A percentile compares a stretch with the other conserved stretches of the same genome.
phyloP scores from a whole-genome alignment of 2,888 invertebrate species.

The Cantharis lateralis region DNA sequence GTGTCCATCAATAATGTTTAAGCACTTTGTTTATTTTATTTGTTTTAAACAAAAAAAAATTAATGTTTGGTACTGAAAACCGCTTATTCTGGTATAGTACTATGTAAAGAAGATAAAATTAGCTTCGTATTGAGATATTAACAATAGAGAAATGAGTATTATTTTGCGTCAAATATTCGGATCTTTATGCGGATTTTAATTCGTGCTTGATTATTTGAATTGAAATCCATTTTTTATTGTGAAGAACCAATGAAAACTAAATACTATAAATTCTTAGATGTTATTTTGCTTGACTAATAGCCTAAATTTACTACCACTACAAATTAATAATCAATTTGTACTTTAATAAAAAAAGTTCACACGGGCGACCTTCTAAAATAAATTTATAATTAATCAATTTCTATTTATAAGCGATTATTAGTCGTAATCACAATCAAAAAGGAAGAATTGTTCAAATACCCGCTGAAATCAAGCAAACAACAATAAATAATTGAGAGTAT shows the following conservation, averaged over 20 bases:
- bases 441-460: constrained; percentile 14
- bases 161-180: too few relatives aligned
- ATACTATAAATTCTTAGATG: neutral
- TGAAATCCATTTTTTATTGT: neutral
- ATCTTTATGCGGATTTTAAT: too few relatives aligned
- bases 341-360: constrained; percentile 4
- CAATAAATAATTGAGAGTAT: constrained; percentile 5
- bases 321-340: neutral
- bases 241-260: neutral
- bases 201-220: neutral
- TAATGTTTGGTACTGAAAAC: too few relatives aligned
- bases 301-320: neutral
- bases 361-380: constrained; percentile 15
- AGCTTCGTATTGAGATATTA: too few relatives aligned
- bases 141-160: too few relatives aligned
- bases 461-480: constrained; percentile 7
- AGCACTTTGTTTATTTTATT: too few relatives aligned
- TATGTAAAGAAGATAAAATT: too few relatives aligned
- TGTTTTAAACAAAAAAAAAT: too few relatives aligned
- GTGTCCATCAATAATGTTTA: too few relatives aligned
- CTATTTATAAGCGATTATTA: constrained; percentile 29
- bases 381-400: constrained; percentile 21
- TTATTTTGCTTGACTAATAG: neutral
- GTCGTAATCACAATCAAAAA: constrained; percentile 8
- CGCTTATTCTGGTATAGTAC: too few relatives aligned